Conservation (phyloP, 2,888 invertebrate genomes). For the Agonopterix alstromeriana region DNA sequence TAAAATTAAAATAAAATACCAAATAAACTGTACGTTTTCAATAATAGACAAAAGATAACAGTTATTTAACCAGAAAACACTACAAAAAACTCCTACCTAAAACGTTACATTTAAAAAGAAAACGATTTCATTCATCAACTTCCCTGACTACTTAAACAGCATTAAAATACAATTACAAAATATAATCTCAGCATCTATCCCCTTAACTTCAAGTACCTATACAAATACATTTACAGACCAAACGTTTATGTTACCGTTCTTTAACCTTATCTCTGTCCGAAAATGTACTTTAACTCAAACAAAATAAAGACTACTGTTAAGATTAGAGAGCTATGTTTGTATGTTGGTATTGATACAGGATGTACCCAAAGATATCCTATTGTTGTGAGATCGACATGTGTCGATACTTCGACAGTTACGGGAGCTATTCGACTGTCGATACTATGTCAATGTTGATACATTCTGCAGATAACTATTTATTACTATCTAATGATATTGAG, state of each 20-base stretch:
- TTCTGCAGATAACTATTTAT: neutral
- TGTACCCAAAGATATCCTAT: constrained; percentile 43
- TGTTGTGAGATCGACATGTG: constrained; percentile 61
- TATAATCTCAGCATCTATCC: constrained; percentile 58
- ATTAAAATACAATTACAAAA: constrained; percentile 64
- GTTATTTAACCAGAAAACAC: too few relatives aligned
- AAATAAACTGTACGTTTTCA: too few relatives aligned
- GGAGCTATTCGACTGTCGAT: constrained; percentile 27
- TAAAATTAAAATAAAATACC: too few relatives aligned
- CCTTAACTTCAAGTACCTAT: constrained; percentile 59
- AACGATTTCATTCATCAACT: constrained; percentile 14
- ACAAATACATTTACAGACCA: constrained; percentile 29
- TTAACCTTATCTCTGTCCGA: neutral
- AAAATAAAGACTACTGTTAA: neutral
- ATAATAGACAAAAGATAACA: too few relatives aligned
- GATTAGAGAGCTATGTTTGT: constrained; percentile 9
- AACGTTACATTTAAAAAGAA: neutral
- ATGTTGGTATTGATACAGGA: constrained; percentile 37
- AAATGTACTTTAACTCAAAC: neutral
- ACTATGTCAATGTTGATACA: constrained; percentile 10
- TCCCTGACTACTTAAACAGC: constrained; percentile 38
- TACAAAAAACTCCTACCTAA: neutral
- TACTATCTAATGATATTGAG: too few relatives aligned
- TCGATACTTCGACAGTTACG: constrained; percentile 43
- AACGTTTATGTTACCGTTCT: constrained; percentile 4